phyloP scores from a whole-genome alignment of 2,113 vertebrate species.

The Oxyruncus cristatus region DNA sequence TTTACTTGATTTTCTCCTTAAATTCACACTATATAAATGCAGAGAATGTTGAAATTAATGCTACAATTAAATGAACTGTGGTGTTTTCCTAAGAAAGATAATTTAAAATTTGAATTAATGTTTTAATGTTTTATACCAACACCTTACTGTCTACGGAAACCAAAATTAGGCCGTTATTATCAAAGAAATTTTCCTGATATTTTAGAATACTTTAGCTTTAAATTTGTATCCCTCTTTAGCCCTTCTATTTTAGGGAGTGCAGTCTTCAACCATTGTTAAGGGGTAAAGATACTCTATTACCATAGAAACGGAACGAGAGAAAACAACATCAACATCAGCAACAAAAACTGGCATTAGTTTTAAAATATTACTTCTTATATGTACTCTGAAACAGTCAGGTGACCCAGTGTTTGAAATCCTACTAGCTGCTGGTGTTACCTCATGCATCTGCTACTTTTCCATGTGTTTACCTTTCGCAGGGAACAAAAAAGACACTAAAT shows the following conservation, averaged over 20 bases:
- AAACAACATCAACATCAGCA: fast-evolving
- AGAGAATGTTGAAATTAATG: neutral
- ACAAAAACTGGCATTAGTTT: neutral
- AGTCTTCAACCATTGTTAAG: neutral
- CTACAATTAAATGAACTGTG: neutral
- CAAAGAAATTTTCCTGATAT: neutral
- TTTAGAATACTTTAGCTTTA: neutral
- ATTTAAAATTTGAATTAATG: neutral
- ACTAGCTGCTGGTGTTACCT: neutral
- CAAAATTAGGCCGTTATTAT: neutral
- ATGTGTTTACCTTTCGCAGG: neutral
- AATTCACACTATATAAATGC: neutral
- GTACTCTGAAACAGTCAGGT: neutral
- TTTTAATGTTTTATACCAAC: neutral
- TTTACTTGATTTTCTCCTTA: neutral
- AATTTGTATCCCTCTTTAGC: neutral
- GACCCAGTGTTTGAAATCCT: neutral
- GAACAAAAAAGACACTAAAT: neutral
- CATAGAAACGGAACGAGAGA: neutral
- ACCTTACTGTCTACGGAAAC: neutral
- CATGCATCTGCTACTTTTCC: neutral
- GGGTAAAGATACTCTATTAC: neutral
- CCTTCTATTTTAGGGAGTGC: neutral
- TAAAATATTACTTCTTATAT: neutral
- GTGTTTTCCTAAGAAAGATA: neutral